phyloP scores from a whole-genome alignment of 2,797 vertebrate genomes.

The Bryconaethiops microstoma region DNA sequence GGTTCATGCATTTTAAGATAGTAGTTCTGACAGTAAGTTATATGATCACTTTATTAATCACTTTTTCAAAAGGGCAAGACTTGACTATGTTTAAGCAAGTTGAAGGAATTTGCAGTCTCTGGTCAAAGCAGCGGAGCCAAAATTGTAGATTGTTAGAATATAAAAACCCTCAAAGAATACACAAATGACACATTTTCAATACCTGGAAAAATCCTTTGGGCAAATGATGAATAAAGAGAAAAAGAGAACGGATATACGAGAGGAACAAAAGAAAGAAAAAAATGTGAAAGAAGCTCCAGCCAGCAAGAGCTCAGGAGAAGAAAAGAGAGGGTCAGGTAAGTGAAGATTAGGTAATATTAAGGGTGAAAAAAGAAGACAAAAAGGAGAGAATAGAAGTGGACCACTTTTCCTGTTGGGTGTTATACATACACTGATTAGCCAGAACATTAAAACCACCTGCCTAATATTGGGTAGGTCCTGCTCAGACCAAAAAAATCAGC shows the following conservation, averaged over 20 bases:
- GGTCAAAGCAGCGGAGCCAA: not conserved
- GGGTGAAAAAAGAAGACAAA: not conserved
- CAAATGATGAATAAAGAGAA: not conserved
- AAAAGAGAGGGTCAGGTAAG: conserved; percentile 18
- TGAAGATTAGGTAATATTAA: conserved; percentile 12
- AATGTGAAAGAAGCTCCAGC: not conserved
- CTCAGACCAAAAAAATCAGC: too few species aligned
- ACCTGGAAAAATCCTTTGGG: conserved; percentile 8
- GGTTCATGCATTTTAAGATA: too few species aligned
- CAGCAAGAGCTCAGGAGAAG: not conserved
- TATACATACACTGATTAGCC: conserved; percentile 3
- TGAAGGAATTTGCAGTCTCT: not conserved
- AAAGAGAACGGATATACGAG: not conserved
- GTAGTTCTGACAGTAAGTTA: too few species aligned
- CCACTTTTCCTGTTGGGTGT: conserved; percentile 5
- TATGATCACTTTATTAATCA: too few species aligned
- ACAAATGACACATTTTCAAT: conserved; percentile 19
- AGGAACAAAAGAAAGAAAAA: not conserved
- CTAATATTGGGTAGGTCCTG: too few species aligned
- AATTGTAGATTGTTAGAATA: not conserved
- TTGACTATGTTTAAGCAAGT: not conserved
- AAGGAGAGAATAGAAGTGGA: not conserved
- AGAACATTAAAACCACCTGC: too few species aligned
- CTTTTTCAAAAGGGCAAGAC: not conserved
- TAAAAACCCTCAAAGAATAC: not conserved